Conservation (phyloP, 92 coral and sea anemone species). For the Metridium senile region DNA sequence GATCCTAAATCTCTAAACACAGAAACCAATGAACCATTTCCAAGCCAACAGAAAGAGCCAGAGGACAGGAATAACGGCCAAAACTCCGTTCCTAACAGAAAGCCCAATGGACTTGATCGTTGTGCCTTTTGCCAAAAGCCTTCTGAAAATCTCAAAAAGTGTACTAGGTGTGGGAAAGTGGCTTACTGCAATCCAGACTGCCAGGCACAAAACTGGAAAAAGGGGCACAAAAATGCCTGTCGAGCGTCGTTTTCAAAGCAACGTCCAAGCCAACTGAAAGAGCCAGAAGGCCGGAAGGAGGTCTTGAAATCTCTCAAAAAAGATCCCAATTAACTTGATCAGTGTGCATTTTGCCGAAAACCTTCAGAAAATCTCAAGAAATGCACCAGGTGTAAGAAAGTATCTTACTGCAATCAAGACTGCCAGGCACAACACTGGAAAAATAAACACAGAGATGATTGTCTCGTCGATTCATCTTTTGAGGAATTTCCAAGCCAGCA, state of each 20-base stretch:
- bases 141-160: slow-evolving; percentile 30
- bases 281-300: not conserved
- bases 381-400: not conserved
- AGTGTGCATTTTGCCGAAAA: not conserved
- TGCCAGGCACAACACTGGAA: not conserved
- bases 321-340: not conserved
- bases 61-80: no score
- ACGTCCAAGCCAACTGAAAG: not conserved
- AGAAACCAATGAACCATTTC: no score
- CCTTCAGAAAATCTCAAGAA: not conserved
- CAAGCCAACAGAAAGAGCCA: no score
- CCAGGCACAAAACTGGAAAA: slow-evolving; percentile 21
- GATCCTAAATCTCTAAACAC: no score
- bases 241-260: not conserved
- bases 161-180: slow-evolving; percentile 39
- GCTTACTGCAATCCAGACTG: slow-evolving; percentile 41
- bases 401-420: not conserved
- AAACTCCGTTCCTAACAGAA: not conserved
- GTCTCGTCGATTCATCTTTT: no score
- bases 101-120: not conserved
- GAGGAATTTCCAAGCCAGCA: no score
- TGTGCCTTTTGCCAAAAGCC: slow-evolving; percentile 39
- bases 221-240: slow-evolving; percentile 11
- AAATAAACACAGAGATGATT: no score
- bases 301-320: not conserved